Conservation (phyloP, 2,797 vertebrate genomes). For the Tragopan temminckii region DNA sequence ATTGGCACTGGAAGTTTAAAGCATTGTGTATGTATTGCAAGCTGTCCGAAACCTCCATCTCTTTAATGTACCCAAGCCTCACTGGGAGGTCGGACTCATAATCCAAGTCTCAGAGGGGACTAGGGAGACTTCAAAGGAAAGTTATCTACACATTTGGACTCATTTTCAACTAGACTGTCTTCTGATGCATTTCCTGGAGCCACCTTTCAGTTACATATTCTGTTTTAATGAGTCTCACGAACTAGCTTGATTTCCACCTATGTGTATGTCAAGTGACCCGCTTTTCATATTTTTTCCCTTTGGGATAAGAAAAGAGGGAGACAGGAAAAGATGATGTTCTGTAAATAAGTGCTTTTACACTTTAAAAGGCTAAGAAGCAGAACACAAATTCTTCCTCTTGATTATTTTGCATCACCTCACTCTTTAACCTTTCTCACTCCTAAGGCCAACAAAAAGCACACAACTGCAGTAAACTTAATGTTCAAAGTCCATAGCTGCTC, state of each 20-base stretch:
- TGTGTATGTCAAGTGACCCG: not conserved
- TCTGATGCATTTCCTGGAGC: constrained; percentile 29
- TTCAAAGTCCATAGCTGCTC: not conserved
- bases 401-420: not conserved
- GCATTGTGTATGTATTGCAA: not conserved
- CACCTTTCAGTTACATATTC: not conserved
- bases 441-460: not conserved
- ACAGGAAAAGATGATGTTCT: not conserved
- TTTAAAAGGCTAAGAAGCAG: not conserved
- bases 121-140: constrained; percentile 23
- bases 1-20: not conserved
- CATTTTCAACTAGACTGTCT: constrained; percentile 1
- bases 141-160: constrained; percentile 9
- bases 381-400: not conserved
- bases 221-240: not conserved
- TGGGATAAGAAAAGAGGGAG: not conserved
- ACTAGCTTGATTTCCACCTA: not conserved
- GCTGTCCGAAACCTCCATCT: not conserved
- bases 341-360: not conserved
- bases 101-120: not conserved
- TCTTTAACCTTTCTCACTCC: not conserved
- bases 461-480: not conserved
- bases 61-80: not conserved
- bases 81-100: fast-evolving
- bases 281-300: constrained; percentile 4